phyloP scores from a whole-genome alignment of 2,888 invertebrate genomes.

The Tribolium freemani region DNA sequence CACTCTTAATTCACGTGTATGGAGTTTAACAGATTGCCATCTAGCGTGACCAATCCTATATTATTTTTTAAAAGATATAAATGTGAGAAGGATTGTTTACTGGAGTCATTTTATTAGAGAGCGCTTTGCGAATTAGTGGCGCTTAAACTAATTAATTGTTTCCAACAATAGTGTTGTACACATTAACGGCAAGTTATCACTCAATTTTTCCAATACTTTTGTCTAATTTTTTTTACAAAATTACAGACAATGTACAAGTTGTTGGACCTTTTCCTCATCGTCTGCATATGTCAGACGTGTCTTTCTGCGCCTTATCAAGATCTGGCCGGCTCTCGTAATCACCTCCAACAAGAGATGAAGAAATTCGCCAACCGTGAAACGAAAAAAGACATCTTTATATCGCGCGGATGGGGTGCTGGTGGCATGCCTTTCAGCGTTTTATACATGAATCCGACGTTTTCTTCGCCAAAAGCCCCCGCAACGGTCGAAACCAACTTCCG shows the following conservation, averaged over 20 bases:
- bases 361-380: constrained; percentile 8
- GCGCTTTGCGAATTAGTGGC: not conserved
- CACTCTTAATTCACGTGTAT: constrained; percentile 45
- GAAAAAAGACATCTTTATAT: constrained; percentile 68
- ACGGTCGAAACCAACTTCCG: constrained; percentile 3
- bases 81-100: constrained; percentile 6
- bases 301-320: constrained; percentile 16
- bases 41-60: constrained; percentile 24
- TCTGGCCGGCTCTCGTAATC: not conserved
- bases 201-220: not conserved
- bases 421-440: constrained; percentile 71
- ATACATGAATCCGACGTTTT: constrained; percentile 64
- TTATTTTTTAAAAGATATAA: constrained; percentile 32
- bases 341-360: constrained; percentile 1
- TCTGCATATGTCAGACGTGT: constrained; percentile 11
- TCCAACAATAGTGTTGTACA: not conserved
- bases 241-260: constrained; percentile 15
- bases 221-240: not conserved
- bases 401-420: constrained; percentile 71
- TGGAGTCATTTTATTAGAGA: not conserved
- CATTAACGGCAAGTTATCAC: not conserved
- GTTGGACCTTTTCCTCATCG: constrained; percentile 4
- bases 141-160: not conserved
- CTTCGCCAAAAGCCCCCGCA: constrained; percentile 36
- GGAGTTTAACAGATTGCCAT: constrained; percentile 30